Evolutionary conservation across 2,888 invertebrate species (phyloP).

Genomic region (Lithophane ornitopus): DNA sequence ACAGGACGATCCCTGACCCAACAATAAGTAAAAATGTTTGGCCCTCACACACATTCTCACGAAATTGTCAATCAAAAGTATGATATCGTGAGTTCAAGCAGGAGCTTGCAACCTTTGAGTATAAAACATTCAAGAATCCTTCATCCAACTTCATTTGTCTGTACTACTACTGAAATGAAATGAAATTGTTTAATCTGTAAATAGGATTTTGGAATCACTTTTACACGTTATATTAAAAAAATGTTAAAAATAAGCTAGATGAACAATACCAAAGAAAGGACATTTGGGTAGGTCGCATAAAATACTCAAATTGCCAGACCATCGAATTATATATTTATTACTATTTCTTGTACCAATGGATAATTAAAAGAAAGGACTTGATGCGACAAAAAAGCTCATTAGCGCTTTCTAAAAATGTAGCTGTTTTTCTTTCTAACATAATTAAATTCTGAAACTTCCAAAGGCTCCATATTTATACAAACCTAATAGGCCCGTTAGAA

Average conservation of each 20-base stretch:
- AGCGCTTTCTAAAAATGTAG: neutral
- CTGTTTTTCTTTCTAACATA: neutral
- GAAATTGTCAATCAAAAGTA: constrained; percentile 32
- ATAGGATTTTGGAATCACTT: too few species aligned
- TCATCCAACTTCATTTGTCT: too few species aligned
- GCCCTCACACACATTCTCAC: constrained; percentile 37
- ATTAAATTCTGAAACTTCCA: neutral
- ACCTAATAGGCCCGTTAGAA: neutral
- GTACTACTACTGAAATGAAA: too few species aligned
- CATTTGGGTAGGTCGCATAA: too few species aligned
- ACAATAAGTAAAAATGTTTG: constrained; percentile 12
- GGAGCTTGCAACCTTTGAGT: constrained; percentile 33
- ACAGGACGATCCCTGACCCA: constrained; percentile 17
- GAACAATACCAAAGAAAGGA: too few species aligned
- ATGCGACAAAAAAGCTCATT: too few species aligned
- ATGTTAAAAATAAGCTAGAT: too few species aligned
- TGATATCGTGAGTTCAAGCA: constrained; percentile 29
- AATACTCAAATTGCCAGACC: too few species aligned
- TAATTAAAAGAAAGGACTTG: neutral
- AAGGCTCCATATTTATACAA: neutral
- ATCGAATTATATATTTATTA: too few species aligned
- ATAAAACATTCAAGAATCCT: neutral
- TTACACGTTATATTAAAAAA: too few species aligned
- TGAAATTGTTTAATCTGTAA: too few species aligned
- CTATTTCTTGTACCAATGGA: neutral